Evolutionary conservation across 2,888 invertebrate species (phyloP).

Genomic region (Limnephilus lunatus): DNA sequence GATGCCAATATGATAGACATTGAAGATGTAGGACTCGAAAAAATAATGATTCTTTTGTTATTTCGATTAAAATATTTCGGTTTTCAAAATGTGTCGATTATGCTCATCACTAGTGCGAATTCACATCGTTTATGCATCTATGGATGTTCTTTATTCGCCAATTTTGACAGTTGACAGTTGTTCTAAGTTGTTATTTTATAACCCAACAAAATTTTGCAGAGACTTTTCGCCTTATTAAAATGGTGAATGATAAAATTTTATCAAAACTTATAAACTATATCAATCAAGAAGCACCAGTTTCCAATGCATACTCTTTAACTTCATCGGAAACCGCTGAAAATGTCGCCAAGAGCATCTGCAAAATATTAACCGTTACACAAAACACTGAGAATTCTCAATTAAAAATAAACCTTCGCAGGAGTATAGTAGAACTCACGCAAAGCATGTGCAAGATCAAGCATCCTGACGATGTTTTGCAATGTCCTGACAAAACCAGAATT

Average conservation of each 20-base stretch:
- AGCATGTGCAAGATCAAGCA: conserved; percentile 42
- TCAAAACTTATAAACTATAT: conserved; percentile 25
- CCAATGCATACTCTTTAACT: conserved; percentile 28
- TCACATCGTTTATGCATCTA: too few relatives aligned
- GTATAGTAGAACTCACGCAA: conserved; percentile 45
- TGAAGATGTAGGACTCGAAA: too few relatives aligned
- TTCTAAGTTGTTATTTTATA: background rate
- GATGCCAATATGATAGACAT: too few relatives aligned
- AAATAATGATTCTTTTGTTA: too few relatives aligned
- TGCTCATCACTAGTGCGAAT: too few relatives aligned
- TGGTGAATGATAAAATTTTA: conserved; percentile 50
- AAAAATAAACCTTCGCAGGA: conserved; percentile 49
- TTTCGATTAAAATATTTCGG: too few relatives aligned
- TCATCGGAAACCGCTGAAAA: conserved; percentile 40
- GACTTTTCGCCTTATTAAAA: background rate
- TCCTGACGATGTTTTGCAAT: conserved; percentile 6
- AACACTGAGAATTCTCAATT: conserved; percentile 21
- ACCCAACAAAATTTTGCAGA: background rate
- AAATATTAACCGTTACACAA: conserved; percentile 32
- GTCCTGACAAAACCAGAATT: conserved; percentile 9
- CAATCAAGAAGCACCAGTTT: background rate
- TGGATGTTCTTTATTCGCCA: background rate
- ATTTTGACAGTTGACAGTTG: background rate
- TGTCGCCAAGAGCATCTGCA: conserved; percentile 51
- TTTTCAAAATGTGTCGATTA: too few relatives aligned